Conservation (phyloP, 1,140 invertebrate species). For the Gonioctena quinquepunctata region DNA sequence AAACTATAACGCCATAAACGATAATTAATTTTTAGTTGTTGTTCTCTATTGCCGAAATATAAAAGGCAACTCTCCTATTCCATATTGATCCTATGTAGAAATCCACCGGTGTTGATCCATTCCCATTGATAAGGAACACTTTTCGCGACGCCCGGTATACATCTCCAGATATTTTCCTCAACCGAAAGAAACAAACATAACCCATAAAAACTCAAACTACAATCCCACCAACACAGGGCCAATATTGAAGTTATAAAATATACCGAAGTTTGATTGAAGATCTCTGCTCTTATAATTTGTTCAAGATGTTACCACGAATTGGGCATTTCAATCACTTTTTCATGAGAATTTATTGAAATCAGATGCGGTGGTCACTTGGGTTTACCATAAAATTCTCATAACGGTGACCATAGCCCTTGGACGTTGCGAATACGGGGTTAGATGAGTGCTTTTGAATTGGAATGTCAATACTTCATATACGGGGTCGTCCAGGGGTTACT, state of each 20-base stretch:
- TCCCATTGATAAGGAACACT: no score
- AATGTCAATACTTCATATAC: background rate
- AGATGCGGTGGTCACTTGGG: background rate
- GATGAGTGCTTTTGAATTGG: background rate
- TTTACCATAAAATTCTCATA: constrained; percentile 5
- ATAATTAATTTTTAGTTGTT: no score
- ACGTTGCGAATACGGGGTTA: background rate
- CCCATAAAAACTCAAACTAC: background rate
- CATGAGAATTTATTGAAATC: constrained; percentile 8
- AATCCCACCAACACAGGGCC: background rate
- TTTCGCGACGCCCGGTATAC: background rate
- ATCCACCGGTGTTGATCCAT: no score
- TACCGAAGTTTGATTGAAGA: constrained; percentile 1
- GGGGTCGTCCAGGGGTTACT: no score
- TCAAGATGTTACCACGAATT: background rate
- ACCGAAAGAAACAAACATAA: background rate
- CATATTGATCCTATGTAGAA: no score
- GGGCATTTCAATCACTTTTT: constrained; percentile 4
- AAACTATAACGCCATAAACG: no score
- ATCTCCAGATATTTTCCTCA: background rate
- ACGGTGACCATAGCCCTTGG: background rate
- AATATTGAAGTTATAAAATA: background rate
- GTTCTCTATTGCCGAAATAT: no score
- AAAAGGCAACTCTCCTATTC: no score
- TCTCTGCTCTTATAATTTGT: constrained; percentile 1